phyloP scores from a whole-genome alignment of 37 sponge, comb jelly and placozoan species.

The Ianthella basta region DNA sequence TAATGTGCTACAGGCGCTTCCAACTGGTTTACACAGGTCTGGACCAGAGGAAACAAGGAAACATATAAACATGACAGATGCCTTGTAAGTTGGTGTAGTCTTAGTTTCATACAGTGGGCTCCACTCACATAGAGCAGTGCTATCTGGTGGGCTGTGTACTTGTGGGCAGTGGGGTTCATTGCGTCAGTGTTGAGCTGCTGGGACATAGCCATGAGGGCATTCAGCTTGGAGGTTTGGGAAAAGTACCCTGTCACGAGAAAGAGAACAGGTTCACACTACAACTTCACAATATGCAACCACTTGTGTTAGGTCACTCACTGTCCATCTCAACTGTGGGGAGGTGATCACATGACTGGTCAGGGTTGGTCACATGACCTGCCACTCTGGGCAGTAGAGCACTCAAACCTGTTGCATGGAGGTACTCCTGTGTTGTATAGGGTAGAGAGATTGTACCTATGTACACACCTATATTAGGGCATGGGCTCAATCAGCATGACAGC shows the following conservation, averaged over 20 bases:
- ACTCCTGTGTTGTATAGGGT: conserved; percentile 28
- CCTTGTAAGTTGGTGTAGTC: too few relatives aligned
- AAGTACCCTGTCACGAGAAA: conserved; percentile 75
- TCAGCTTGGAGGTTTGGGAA: conserved; percentile 47
- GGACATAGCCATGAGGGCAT: conserved; percentile 65
- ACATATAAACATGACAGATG: too few relatives aligned
- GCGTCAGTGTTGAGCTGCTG: conserved; percentile 68
- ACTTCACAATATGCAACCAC: too few relatives aligned
- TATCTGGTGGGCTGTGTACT: conserved; percentile 82
- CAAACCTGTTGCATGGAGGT: conserved; percentile 48
- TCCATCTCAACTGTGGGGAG: conserved; percentile 42
- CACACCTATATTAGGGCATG: too few relatives aligned
- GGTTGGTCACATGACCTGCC: conserved; percentile 42
- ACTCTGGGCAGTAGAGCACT: conserved; percentile 59
- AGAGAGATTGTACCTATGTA: too few relatives aligned
- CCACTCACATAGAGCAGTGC: conserved; percentile 73
- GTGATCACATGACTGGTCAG: conserved; percentile 27
- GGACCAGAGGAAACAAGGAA: not conserved
- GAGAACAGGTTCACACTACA: too few relatives aligned
- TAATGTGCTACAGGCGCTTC: conserved; percentile 30
- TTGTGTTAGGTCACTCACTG: conserved; percentile 21
- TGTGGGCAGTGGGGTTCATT: conserved; percentile 57
- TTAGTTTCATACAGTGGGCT: too few relatives aligned
- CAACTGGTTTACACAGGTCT: conserved; percentile 61
- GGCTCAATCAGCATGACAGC: too few relatives aligned